Conservation (phyloP, 64 coral and sea anemone genomes). For the Stichodactyla mertensii region DNA sequence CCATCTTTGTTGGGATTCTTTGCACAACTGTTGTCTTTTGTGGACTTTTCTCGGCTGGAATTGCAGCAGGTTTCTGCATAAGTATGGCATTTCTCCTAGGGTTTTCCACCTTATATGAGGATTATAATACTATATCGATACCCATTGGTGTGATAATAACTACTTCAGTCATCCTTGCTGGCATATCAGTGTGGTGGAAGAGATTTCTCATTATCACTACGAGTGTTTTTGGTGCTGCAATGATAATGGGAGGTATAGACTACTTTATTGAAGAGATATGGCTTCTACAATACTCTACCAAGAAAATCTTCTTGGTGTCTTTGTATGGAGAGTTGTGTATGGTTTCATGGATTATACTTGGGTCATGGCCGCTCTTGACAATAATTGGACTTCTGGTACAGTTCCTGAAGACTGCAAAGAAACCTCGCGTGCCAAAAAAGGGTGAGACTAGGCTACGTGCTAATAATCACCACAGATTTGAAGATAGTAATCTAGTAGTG, state of each 20-base stretch:
- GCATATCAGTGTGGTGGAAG: constrained; percentile 81
- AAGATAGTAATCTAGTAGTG: not conserved
- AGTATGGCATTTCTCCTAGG: constrained; percentile 69
- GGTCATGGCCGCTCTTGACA: constrained; percentile 63
- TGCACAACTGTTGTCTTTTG: constrained; percentile 82
- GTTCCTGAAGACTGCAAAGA: constrained; percentile 80
- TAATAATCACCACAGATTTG: constrained; percentile 14
- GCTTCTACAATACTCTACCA: constrained; percentile 42
- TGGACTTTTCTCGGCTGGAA: constrained; percentile 61
- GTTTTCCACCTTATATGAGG: constrained; percentile 42
- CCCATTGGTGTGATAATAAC: constrained; percentile 60
- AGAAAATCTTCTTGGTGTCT: constrained; percentile 48
- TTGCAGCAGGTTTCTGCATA: constrained; percentile 69
- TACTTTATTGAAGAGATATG: constrained; percentile 86
- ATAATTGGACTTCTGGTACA: constrained; percentile 76
- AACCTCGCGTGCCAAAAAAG: constrained; percentile 69
- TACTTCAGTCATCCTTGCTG: constrained; percentile 62
- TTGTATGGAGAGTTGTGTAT: constrained; percentile 40
- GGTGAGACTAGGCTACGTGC: constrained; percentile 61
- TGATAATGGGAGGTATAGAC: constrained; percentile 62
- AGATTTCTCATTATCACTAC: constrained; percentile 64
- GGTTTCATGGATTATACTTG: constrained; percentile 68
- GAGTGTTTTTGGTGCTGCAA: constrained; percentile 65
- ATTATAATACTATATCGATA: constrained; percentile 51
- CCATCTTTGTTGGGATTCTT: constrained; percentile 75